Percentiles rank a stretch among this genome's conserved stretches.
Conservation (phyloP, 2,797 vertebrate genomes). For the Danio kyathit region DNA sequence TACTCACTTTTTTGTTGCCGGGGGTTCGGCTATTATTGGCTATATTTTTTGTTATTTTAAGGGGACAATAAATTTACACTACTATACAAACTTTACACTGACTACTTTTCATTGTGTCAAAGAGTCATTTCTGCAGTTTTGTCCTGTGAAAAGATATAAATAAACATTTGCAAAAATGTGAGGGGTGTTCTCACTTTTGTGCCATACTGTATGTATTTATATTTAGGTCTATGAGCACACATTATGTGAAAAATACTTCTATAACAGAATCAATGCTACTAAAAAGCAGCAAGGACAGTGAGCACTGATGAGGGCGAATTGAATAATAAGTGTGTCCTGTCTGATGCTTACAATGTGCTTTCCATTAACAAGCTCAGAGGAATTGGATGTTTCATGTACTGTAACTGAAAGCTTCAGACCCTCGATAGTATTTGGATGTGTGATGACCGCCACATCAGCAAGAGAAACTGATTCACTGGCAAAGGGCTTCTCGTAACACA, state of each 20-base stretch:
- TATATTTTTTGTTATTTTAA: too few species aligned
- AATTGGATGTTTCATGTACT: conserved; percentile 15
- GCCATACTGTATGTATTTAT: too few species aligned
- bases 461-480: conserved; percentile 25
- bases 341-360: neutral
- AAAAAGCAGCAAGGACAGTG: neutral
- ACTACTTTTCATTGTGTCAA: too few species aligned
- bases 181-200: too few species aligned
- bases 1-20: too few species aligned
- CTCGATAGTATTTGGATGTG: conserved; percentile 6
- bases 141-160: too few species aligned
- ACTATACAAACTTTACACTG: too few species aligned
- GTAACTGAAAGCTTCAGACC: neutral
- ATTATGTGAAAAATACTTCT: neutral
- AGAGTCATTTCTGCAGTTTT: too few species aligned
- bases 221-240: neutral
- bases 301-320: neutral
- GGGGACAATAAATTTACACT: too few species aligned
- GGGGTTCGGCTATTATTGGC: too few species aligned
- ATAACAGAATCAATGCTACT: neutral
- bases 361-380: conserved; percentile 13
- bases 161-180: too few species aligned
- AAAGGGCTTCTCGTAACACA: conserved; percentile 37
- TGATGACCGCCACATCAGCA: conserved; percentile 27
- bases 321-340: neutral